Conservation (phyloP, 2,888 invertebrate genomes). For the Melanotus villosus region DNA sequence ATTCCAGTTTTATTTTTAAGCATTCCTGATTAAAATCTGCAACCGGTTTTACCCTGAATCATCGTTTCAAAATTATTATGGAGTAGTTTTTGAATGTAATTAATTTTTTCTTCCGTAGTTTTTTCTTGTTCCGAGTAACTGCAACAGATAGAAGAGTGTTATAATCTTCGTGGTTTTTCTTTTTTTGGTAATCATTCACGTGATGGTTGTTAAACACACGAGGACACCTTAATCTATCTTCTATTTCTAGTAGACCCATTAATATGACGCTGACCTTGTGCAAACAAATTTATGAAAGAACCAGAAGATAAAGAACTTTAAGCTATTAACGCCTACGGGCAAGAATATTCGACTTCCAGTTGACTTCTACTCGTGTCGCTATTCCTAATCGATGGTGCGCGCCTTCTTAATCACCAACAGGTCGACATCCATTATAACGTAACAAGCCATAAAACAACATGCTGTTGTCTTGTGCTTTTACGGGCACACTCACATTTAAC, state of each 20-base stretch:
- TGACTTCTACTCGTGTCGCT: conserved; percentile 11
- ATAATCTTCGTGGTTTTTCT: too few relatives aligned
- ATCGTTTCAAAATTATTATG: too few relatives aligned
- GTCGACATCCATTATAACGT: conserved; percentile 19
- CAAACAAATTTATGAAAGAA: conserved; percentile 20
- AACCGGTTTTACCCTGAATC: too few relatives aligned
- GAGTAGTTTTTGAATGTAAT: too few relatives aligned
- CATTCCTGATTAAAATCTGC: too few relatives aligned
- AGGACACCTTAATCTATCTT: background rate
- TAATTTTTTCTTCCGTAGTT: too few relatives aligned
- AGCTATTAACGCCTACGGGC: conserved; percentile 20
- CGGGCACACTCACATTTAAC: conserved; percentile 9
- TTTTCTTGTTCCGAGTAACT: too few relatives aligned
- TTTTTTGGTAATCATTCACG: too few relatives aligned
- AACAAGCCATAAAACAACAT: conserved; percentile 18
- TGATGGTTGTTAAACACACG: too few relatives aligned
- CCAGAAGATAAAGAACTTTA: background rate
- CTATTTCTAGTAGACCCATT: background rate
- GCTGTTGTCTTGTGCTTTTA: conserved; percentile 15
- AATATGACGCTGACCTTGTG: background rate
- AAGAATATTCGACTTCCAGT: conserved; percentile 11
- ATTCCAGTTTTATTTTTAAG: too few relatives aligned
- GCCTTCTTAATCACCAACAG: conserved; percentile 21
- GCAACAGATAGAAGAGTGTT: too few relatives aligned
- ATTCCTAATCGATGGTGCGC: conserved; percentile 12